A percentile compares a stretch with the other conserved stretches of the same genome.
Conservation (phyloP, 92 coral and sea anemone genomes). For the Pocillopora meandrina region DNA sequence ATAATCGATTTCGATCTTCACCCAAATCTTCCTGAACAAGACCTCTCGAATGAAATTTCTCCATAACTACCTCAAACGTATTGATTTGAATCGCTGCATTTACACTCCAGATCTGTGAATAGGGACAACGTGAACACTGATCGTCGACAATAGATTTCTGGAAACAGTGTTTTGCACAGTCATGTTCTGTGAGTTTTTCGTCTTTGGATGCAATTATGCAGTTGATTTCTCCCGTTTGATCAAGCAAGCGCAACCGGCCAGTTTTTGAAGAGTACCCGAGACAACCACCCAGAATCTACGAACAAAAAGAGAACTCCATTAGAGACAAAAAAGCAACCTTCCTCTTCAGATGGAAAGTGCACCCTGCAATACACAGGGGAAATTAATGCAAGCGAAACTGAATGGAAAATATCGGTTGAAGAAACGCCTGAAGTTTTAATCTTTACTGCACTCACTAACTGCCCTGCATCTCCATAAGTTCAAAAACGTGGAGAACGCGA, state of each 20-base stretch:
- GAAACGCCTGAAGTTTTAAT: no score
- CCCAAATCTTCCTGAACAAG: not conserved
- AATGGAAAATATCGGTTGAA: no score
- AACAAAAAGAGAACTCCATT: not conserved
- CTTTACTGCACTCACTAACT: no score
- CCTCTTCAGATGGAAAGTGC: not conserved
- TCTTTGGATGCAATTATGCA: constrained; percentile 50
- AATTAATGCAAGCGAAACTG: no score
- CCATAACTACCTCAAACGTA: constrained; percentile 64
- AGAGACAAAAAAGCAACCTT: not conserved
- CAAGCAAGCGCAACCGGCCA: constrained; percentile 71
- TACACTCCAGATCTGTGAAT: constrained; percentile 48
- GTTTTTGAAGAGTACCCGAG: constrained; percentile 54
- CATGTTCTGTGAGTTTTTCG: constrained; percentile 20
- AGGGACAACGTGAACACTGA: constrained; percentile 28
- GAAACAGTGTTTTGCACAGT: constrained; percentile 29
- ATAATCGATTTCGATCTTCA: constrained; percentile 35
- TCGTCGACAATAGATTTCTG: not conserved
- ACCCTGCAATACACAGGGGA: no score
- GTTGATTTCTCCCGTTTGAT: constrained; percentile 69
- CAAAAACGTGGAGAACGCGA: no score
- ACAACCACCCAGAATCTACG: constrained; percentile 71
- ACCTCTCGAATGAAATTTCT: constrained; percentile 44
- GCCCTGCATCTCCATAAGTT: no score
- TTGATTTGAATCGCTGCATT: constrained; percentile 62